Conservation (phyloP, 2,797 vertebrate species). For the Mergus octosetaceus region DNA sequence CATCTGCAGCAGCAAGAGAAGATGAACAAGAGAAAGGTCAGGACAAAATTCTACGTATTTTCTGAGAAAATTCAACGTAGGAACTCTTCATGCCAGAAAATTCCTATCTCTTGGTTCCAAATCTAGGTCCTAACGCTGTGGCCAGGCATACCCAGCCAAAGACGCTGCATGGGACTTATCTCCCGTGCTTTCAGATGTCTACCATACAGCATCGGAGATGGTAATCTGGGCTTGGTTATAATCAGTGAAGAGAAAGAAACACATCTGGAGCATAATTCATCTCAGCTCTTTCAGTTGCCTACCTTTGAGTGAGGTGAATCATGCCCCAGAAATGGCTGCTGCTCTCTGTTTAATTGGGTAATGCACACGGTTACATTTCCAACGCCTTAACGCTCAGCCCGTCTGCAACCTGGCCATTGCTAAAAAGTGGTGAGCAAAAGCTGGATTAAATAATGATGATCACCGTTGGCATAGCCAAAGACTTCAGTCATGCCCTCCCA, state of each 20-base stretch:
- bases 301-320: conserved; percentile 48
- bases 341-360: background rate
- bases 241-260: conserved; percentile 3
- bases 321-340: conserved; percentile 4
- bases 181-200: background rate
- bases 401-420: background rate
- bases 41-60: background rate
- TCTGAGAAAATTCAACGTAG: background rate
- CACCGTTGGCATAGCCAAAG: background rate
- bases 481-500: background rate
- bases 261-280: conserved; percentile 57
- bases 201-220: background rate
- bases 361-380: background rate
- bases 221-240: background rate
- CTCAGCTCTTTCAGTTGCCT: background rate
- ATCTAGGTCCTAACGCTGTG: background rate
- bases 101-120: background rate
- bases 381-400: background rate
- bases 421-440: background rate
- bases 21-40: conserved; percentile 30
- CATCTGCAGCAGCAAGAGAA: conserved; percentile 31
- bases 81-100: background rate
- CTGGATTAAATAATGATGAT: background rate
- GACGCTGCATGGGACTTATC: background rate
- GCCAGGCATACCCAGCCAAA: background rate